phyloP scores from a whole-genome alignment of 2,888 invertebrate species.

The Phorcus lineatus region DNA sequence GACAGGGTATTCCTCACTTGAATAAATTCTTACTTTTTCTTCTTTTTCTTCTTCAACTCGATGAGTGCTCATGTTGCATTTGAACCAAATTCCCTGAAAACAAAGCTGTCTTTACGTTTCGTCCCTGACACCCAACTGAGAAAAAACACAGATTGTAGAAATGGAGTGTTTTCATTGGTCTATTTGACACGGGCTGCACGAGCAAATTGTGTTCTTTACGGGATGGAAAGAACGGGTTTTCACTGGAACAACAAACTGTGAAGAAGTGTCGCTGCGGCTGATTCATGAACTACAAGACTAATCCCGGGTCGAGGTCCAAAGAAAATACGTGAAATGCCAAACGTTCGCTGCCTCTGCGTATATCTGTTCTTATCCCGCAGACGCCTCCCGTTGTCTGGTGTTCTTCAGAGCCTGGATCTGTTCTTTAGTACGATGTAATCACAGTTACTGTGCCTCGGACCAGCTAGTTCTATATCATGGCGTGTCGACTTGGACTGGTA shows the following conservation, averaged over 20 bases:
- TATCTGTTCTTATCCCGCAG: not conserved
- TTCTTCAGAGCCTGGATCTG: no score
- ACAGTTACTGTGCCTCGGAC: no score
- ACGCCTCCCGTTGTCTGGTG: no score
- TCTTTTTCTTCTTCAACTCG: no score
- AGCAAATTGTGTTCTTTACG: not conserved
- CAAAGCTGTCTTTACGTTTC: no score
- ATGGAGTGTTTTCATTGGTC: not conserved
- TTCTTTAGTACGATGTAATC: no score
- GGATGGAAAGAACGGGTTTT: not conserved
- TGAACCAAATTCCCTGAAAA: no score
- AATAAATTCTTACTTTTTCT: no score
- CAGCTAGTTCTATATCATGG: no score
- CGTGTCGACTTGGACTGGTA: no score
- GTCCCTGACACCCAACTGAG: not conserved
- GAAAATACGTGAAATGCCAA: slow-evolving; percentile 4
- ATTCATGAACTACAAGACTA: not conserved
- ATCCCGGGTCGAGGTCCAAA: not conserved
- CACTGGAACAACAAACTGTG: not conserved
- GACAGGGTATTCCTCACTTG: no score
- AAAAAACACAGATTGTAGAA: not conserved
- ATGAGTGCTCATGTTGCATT: no score
- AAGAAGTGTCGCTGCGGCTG: not conserved
- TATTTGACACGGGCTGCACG: not conserved
- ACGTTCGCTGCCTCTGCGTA: not conserved